Evolutionary conservation across 2,113 vertebrate genomes (phyloP), one percentile per base, ranked within the genome.

Genomic region (Gopherus evgoodei): DNA sequence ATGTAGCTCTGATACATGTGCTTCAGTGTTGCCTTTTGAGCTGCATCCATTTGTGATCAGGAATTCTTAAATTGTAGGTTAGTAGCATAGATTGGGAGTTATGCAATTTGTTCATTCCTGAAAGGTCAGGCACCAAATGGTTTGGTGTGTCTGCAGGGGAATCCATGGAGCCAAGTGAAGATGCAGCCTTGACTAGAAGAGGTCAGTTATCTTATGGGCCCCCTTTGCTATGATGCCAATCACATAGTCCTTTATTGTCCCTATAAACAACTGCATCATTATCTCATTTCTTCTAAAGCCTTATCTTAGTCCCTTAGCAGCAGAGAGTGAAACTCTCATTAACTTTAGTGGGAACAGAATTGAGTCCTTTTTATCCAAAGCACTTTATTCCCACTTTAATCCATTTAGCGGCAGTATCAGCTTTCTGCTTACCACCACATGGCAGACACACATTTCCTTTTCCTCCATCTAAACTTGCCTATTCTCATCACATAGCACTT

Each of bases 401-500:
- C 49, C 29, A 44, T 24, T 31, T 54, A 47, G 52, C 22, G 9
- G 38, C 29, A 24, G 65, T 56, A 35, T 8, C 19, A 1, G 49
- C 12, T 76, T 50, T 44, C 29, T 87, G 21, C 42, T 76, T n/a
- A n/a, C 62, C 27, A 4, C 35, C 65, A 72, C 21, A 38, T 21
- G 65, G n/a, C 65, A 38, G 65, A 72, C 65, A n/a, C 25, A 22
- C 4, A 8, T 8, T 72, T 9, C 19, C 44, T 11, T 11, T 1
- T 38, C 11, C 42, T 78, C 3, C 3, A 1, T 3, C 56, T 81
- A 53, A 17, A 38, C 22, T 53, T 44, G 12, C 69, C 85, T 31
- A 1, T 2, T 79, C 50, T 42, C 1, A 0, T 22, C 50, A 44
- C 8, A 1, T 44, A 12, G 86, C 35, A 29, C 9, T 82, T 31